Percentiles rank a stretch among this genome's conserved stretches.
phyloP scores from a whole-genome alignment of 2,113 vertebrate species.

The Oncorhynchus clarkii region DNA sequence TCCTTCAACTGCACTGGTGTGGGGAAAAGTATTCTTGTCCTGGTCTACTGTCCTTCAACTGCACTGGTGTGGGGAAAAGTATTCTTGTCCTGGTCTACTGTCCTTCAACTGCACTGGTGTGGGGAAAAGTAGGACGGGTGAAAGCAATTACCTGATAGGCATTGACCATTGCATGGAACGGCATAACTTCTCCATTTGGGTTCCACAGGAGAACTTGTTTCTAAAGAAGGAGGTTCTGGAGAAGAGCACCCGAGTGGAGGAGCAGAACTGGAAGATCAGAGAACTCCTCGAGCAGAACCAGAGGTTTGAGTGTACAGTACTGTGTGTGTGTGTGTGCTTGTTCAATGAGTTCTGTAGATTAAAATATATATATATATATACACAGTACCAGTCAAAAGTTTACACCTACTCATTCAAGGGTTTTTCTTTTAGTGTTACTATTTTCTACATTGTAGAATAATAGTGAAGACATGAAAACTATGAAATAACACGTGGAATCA shows the following conservation, averaged over 20 bases:
- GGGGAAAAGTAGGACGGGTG: neutral
- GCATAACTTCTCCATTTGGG: neutral
- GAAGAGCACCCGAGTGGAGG: slow-evolving; percentile 80
- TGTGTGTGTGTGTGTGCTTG: slow-evolving; percentile 54
- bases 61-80: neutral
- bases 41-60: neutral
- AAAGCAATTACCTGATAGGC: neutral
- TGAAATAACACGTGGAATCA: too few relatives aligned
- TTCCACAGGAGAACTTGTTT: slow-evolving; percentile 81
- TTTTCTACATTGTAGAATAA: too few relatives aligned
- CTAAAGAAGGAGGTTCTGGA: slow-evolving; percentile 85
- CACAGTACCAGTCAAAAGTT: too few relatives aligned
- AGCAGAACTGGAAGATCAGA: slow-evolving; percentile 82
- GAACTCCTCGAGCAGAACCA: slow-evolving; percentile 80
- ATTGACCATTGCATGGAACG: neutral
- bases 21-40: neutral
- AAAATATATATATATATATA: too few relatives aligned
- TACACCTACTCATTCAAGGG: too few relatives aligned
- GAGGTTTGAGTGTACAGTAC: slow-evolving; percentile 64
- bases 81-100: neutral
- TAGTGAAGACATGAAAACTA: too few relatives aligned
- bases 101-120: neutral
- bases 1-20: neutral
- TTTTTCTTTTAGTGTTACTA: too few relatives aligned
- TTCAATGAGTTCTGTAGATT: too few relatives aligned